Evolutionary conservation across 1,140 invertebrate genomes (phyloP), one percentile per base, ranked within the genome.

Genomic region (Lepidurus couesii): DNA sequence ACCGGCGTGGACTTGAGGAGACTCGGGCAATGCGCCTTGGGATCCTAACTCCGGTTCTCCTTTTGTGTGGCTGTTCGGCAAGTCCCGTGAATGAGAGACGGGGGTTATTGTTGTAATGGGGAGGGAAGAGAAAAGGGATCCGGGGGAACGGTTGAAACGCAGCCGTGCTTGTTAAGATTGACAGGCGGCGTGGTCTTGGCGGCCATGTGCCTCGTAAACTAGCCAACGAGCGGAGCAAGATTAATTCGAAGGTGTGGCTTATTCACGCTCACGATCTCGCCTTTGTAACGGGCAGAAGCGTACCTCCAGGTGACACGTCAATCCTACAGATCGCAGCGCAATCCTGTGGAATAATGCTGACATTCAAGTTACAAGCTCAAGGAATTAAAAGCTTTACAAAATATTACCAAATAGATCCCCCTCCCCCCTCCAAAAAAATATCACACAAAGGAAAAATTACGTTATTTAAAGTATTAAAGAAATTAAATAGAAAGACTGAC

Each of bases 121-220:
- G 16, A 7, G 21, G 53, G 9, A 21, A 65, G 53, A 13, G 53
- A 34, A 34, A 34, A 65, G 53, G 53, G 53, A 65, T n/a, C 4
- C 53, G 16, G 53, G 53, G 53, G 13, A 65, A 65, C 53, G 53
- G 21, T 13, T 65, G 21, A 21, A 65, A 21, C 53, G 53, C 53
- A 65, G 53, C 53, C 53, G 53, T 65, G 9, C 53, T 65, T 65
- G n/a, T 65, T 65, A 65, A 65, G 53, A 65, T 65, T 65, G 53
- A 65, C 53, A 21, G 53, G 53, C 53, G 53, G 53, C 21, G 53
- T 65, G 53, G 53, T 65, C 53, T 65, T 21, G 53, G 53, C 53
- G 53, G 53, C 53, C 53, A 65, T 65, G 53, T 65, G 53, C 53
- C 9, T 65, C 53, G 53, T 65, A 65, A 65, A 65, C 53, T 65